Conservation (phyloP, 92 coral and sea anemone species). For the Pocillopora meandrina region DNA sequence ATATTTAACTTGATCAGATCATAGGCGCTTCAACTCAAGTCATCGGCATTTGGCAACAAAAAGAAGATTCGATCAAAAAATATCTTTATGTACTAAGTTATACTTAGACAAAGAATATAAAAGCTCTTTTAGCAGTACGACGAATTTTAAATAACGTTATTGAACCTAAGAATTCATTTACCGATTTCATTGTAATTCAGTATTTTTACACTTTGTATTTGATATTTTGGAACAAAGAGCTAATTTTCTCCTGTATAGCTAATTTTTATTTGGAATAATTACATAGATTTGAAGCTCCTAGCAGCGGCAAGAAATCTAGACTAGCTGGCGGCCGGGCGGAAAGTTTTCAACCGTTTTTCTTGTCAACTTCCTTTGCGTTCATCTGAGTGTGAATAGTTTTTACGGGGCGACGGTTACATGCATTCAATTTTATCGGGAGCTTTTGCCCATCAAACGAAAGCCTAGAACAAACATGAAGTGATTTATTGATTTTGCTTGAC, state of each 20-base stretch:
- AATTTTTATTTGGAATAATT: not conserved
- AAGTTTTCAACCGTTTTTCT: not conserved
- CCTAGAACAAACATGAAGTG: not conserved
- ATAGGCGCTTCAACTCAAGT: not conserved
- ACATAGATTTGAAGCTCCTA: not conserved
- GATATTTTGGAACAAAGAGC: slow-evolving; percentile 5
- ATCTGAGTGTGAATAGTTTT: no score
- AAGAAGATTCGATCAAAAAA: not conserved
- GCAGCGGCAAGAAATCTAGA: slow-evolving; percentile 6
- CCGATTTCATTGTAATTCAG: not conserved
- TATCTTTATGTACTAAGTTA: no score
- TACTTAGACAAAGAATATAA: no score
- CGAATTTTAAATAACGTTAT: not conserved
- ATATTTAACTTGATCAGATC: not conserved
- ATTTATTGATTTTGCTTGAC: slow-evolving; percentile 9
- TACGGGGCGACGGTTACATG: not conserved
- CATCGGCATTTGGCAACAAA: no score
- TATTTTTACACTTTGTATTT: not conserved
- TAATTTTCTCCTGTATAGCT: not conserved
- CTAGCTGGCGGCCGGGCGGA: not conserved
- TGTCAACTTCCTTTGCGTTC: not conserved
- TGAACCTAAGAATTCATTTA: not conserved
- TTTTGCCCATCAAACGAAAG: slow-evolving; percentile 3
- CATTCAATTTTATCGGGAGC: not conserved
- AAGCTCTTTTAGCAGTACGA: no score